Evolutionary conservation across 2,797 vertebrate genomes (phyloP), one percentile per base, ranked within the genome.

Genomic region (Australoheros facetus): DNA sequence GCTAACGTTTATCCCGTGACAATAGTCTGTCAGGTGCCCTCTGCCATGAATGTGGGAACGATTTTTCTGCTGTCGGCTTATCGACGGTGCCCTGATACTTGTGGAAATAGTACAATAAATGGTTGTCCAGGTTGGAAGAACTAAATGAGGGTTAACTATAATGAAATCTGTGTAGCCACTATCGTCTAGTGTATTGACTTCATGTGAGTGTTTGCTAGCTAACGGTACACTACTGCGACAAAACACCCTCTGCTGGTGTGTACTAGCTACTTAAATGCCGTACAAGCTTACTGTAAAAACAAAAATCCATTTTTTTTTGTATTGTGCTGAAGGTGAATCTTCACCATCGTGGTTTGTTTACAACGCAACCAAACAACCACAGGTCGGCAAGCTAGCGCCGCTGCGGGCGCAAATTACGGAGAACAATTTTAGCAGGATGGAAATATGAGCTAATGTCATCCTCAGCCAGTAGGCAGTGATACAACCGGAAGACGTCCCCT

Each of bases 351-450:
- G 2, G 5, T 56, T 26, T 89, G 64, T 88, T 87, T 79, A 77
- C 75, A 74, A 59, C 23, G 45, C 28, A 59, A 17, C 14, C 26
- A 81, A 54, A 39, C 28, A 56, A 17, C 14, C 26, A 81, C 54
- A 39, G 32, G 58, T 72, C 76, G 66, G 87, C 72, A 82, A 88
- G 54, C 48, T 42, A 85, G 82, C 78, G 69, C 79, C 34, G 74
- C 71, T 37, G 48, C 45, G 48, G 62, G 54, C 51, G 78, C 51
- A 85, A 77, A 84, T 81, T 57, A 73, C 77, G 69, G 75, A n/a
- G 56, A 90, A 86, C 86, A 91, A 85, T 92, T 92, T 92, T 77
- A 74, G 78, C 73, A 76, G 19, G 56, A 78, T 58, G 19, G 85
- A 82, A 90, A 92, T 51, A 45, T 11, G 88, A 93, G 75, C 85